Evolutionary conservation across 2,888 invertebrate genomes (phyloP).

Genomic region (Sinotaia quadrata): DNA sequence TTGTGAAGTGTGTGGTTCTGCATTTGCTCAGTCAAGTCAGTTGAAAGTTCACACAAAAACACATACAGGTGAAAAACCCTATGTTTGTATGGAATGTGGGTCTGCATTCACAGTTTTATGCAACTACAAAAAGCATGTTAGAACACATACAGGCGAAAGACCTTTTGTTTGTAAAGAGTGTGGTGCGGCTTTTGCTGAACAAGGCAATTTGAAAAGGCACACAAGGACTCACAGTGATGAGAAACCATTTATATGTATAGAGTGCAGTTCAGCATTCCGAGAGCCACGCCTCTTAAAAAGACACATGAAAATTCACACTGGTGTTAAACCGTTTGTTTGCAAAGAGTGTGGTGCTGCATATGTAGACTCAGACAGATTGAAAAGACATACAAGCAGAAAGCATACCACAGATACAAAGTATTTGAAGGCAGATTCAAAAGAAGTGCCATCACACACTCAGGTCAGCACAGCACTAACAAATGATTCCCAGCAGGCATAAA

Average conservation of each 20-base stretch:
- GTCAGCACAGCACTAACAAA: no score
- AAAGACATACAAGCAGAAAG: background rate
- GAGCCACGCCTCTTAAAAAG: background rate
- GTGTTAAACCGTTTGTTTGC: conserved; percentile 17
- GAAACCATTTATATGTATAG: conserved; percentile 12
- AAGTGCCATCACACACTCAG: no score
- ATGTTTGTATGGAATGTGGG: conserved; percentile 1
- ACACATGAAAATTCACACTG: conserved; percentile 14
- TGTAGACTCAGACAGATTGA: background rate
- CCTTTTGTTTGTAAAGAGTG: conserved; percentile 5
- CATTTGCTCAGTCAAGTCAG: background rate
- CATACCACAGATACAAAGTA: no score
- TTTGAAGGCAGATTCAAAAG: no score
- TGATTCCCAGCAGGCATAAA: no score
- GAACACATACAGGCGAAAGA: conserved; percentile 10
- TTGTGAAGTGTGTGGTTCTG: background rate
- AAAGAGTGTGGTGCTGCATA: background rate
- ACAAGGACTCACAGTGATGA: background rate
- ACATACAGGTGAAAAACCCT: conserved; percentile 14
- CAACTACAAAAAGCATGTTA: background rate
- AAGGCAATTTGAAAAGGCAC: background rate
- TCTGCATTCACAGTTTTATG: background rate
- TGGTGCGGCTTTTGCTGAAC: background rate
- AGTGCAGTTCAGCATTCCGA: conserved; percentile 6
- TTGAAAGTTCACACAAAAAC: conserved; percentile 5